Evolutionary conservation across 1,140 invertebrate genomes (phyloP).

Genomic region (Eriosoma lanigerum): DNA sequence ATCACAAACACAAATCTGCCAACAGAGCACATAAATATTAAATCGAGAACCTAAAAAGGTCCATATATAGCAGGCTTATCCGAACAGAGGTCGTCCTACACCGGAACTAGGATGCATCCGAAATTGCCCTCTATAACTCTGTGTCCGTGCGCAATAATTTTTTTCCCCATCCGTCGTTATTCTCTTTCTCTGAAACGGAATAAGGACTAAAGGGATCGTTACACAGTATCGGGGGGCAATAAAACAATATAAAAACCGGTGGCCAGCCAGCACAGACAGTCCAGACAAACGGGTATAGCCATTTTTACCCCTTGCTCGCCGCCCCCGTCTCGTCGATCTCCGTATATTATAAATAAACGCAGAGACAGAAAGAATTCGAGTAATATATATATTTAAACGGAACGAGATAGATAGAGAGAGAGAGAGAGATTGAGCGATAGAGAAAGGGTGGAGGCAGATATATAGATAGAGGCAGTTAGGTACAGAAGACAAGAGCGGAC

Average conservation of each 20-base stretch:
- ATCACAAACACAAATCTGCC: conserved; percentile 40
- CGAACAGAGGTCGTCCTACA: conserved; percentile 10
- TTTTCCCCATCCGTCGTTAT: not conserved
- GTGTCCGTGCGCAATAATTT: conserved; percentile 21
- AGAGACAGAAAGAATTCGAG: conserved; percentile 25
- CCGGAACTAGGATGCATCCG: conserved; percentile 45
- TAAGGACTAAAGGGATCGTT: conserved; percentile 30
- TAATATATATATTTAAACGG: not conserved
- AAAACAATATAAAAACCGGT: conserved; percentile 49
- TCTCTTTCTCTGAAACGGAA: no score
- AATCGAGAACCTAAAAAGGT: conserved; percentile 46
- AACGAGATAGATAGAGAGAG: not conserved
- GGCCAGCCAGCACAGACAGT: not conserved
- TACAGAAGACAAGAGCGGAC: not conserved
- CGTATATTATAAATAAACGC: conserved; percentile 34
- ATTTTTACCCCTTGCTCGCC: conserved; percentile 8
- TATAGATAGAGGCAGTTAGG: not conserved
- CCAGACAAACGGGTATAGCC: conserved; percentile 31
- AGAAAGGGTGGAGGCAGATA: not conserved
- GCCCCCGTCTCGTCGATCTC: no score
- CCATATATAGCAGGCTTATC: not conserved
- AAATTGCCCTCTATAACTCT: conserved; percentile 43
- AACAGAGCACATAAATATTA: conserved; percentile 48
- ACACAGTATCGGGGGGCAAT: not conserved
- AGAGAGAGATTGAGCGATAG: not conserved